Evolutionary conservation across 2,113 vertebrate genomes (phyloP).

Genomic region (Syrrhaptes paradoxus): DNA sequence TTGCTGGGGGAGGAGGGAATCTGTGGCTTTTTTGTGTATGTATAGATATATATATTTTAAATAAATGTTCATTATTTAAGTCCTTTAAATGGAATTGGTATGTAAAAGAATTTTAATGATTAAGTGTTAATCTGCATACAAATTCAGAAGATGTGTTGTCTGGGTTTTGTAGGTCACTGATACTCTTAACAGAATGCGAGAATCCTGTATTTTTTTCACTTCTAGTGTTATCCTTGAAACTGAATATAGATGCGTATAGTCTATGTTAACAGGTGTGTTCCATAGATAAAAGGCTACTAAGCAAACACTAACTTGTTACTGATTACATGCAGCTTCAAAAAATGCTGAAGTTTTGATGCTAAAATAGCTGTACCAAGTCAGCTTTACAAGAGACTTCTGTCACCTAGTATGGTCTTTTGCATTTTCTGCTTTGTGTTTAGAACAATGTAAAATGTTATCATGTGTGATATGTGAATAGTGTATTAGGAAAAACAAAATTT

Average conservation of each 20-base stretch:
- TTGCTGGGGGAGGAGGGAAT: not conserved
- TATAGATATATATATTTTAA: too few relatives aligned
- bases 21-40: not conserved
- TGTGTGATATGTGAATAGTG: not conserved
- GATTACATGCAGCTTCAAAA: not conserved
- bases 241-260: not conserved
- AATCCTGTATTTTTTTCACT: not conserved
- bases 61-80: accelerated
- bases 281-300: not conserved
- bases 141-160: not conserved
- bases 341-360: not conserved
- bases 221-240: not conserved
- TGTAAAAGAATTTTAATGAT: not conserved
- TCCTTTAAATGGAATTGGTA: not conserved
- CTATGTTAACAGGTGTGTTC: not conserved
- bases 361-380: not conserved
- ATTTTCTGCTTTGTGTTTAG: not conserved
- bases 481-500: not conserved
- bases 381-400: not conserved
- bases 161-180: not conserved
- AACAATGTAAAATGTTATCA: not conserved
- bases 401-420: not conserved
- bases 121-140: not conserved
- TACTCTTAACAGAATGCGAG: not conserved
- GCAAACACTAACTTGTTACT: not conserved